phyloP scores from a whole-genome alignment of 2,888 invertebrate genomes.

The Synanthedon vespiformis region DNA sequence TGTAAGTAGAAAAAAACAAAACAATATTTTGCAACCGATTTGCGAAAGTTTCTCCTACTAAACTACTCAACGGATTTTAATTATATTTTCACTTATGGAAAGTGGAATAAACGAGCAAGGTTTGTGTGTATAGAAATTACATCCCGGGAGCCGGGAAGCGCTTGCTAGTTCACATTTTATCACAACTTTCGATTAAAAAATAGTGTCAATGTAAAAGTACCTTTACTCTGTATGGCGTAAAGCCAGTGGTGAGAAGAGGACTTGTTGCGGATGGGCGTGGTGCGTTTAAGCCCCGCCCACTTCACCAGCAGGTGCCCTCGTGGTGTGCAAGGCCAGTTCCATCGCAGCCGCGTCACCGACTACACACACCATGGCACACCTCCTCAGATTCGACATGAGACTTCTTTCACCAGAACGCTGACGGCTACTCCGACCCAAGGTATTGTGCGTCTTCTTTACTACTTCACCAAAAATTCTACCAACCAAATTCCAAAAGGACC shows the following conservation, averaged over 20 bases:
- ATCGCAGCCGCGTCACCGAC: slow-evolving; percentile 9
- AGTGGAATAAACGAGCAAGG: neutral
- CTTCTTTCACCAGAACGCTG: slow-evolving; percentile 67
- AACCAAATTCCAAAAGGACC: no score
- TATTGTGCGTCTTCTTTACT: slow-evolving; percentile 9
- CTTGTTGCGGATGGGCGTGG: slow-evolving; percentile 57
- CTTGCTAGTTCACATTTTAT: neutral
- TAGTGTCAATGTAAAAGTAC: slow-evolving; percentile 6
- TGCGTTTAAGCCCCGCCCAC: slow-evolving; percentile 18
- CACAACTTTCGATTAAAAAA: neutral
- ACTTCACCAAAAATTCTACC: no score
- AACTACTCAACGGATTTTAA: neutral
- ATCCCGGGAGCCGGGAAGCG: slow-evolving; percentile 1
- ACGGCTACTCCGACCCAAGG: slow-evolving; percentile 66
- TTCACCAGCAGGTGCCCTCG: slow-evolving; percentile 12
- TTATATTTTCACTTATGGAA: neutral
- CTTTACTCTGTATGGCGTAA: neutral
- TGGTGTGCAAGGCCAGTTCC: slow-evolving; percentile 11
- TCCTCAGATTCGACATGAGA: slow-evolving; percentile 60
- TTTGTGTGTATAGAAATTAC: neutral
- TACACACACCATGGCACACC: slow-evolving; percentile 36
- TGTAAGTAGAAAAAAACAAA: no score
- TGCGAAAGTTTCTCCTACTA: no score
- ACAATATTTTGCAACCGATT: no score
- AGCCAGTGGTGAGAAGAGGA: slow-evolving; percentile 13